Conservation (phyloP, 1,140 invertebrate species). For the Thalassaphorura encarpata region DNA sequence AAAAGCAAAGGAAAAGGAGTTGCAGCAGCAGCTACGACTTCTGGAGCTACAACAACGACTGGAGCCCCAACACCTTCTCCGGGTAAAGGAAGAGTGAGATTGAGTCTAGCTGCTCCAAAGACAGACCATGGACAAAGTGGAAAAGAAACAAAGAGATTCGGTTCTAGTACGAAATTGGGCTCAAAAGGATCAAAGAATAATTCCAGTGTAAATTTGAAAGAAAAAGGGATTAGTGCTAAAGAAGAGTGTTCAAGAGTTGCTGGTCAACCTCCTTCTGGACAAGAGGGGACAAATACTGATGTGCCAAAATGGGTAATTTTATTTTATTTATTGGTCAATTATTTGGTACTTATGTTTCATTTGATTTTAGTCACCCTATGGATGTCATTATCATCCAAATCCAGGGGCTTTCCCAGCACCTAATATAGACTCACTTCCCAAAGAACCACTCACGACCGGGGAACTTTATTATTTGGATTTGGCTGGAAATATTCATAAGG, state of each 20-base stretch:
- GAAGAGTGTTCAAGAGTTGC: not conserved
- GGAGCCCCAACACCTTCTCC: not conserved
- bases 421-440: conserved; percentile 68
- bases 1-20: not conserved
- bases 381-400: conserved; percentile 77
- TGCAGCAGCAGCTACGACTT: not conserved
- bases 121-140: too few relatives aligned
- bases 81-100: too few relatives aligned
- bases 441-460: conserved; percentile 71
- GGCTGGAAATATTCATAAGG: conserved; percentile 89
- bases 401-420: conserved; percentile 71
- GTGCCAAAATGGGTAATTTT: conserved; percentile 51
- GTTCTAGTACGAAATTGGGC: not conserved
- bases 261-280: not conserved
- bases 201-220: not conserved
- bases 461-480: conserved; percentile 91
- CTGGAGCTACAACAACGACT: not conserved
- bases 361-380: conserved; percentile 86
- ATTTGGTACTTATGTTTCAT: too few relatives aligned
- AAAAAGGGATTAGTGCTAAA: not conserved
- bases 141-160: too few relatives aligned
- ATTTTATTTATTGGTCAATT: too few relatives aligned
- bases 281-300: not conserved
- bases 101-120: too few relatives aligned
- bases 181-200: not conserved